Percentiles rank a stretch among this genome's conserved stretches.
These are phyloP conservation scores for Drosophila novamexicana DNA, from an alignment of 1,140 invertebrate species.

Conservation along the genomic window DNA sequence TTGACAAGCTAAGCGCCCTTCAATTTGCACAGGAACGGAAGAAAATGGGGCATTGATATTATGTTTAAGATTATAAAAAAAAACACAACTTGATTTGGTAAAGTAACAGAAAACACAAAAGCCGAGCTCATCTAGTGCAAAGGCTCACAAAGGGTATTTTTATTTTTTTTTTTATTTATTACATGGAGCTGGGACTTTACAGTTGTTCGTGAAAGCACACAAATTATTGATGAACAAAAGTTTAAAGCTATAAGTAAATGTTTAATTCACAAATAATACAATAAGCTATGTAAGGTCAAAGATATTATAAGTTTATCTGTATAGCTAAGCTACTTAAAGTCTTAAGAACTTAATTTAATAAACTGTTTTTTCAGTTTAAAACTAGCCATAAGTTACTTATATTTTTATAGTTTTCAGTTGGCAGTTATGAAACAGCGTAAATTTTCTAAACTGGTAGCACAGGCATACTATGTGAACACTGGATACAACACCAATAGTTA, in stretches of 20 bases:
- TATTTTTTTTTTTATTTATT: background rate
- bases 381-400: slow-evolving; percentile 16
- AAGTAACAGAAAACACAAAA: background rate
- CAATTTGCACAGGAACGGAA: background rate
- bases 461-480: slow-evolving; percentile 39
- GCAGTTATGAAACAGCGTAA: slow-evolving; percentile 46
- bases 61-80: background rate
- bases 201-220: no score
- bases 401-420: slow-evolving; percentile 25
- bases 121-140: background rate
- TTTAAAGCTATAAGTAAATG: slow-evolving; percentile 22
- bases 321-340: slow-evolving; percentile 20
- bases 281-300: slow-evolving; percentile 5
- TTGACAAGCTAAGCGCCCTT: background rate
- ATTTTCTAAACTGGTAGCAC: slow-evolving; percentile 48
- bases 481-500: slow-evolving; percentile 47
- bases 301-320: slow-evolving; percentile 4
- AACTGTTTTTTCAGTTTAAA: slow-evolving; percentile 2
- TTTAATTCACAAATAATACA: slow-evolving; percentile 33
- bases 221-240: no score
- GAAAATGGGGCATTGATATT: background rate
- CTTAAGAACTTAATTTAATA: slow-evolving; percentile 2
- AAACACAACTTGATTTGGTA: background rate
- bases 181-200: no score
- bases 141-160: background rate